Conservation (phyloP, 2,888 invertebrate species). For the Carterocephalus palaemon region DNA sequence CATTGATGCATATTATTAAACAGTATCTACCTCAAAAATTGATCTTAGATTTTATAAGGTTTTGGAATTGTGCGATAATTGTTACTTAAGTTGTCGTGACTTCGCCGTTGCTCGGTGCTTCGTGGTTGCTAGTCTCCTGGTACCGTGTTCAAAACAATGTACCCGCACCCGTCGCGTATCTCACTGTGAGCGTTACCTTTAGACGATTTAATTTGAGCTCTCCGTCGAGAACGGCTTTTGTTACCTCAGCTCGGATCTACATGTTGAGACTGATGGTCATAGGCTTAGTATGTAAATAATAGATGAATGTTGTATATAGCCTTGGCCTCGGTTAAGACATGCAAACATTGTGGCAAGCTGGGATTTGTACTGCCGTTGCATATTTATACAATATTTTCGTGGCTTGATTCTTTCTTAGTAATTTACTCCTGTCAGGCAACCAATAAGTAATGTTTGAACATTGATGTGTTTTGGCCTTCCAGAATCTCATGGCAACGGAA, state of each 20-base stretch:
- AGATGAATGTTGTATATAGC: slow-evolving; percentile 74
- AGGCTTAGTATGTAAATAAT: slow-evolving; percentile 78
- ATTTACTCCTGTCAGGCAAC: no score
- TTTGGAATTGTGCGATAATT: slow-evolving; percentile 72
- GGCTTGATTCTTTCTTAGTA: no score
- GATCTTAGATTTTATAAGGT: slow-evolving; percentile 75
- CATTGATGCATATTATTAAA: slow-evolving; percentile 74
- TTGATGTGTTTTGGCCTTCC: no score
- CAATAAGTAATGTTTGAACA: no score
- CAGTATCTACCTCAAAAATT: slow-evolving; percentile 75
- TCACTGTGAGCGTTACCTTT: slow-evolving; percentile 75
- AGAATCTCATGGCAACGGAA: no score
- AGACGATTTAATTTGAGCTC: slow-evolving; percentile 66
- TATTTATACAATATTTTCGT: slow-evolving; percentile 45
- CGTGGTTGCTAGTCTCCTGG: slow-evolving; percentile 62
- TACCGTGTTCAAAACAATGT: slow-evolving; percentile 63
- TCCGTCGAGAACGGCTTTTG: slow-evolving; percentile 60
- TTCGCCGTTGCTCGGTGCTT: slow-evolving; percentile 69
- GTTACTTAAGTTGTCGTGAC: slow-evolving; percentile 75
- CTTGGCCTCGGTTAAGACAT: slow-evolving; percentile 76
- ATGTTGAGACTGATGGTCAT: slow-evolving; percentile 77
- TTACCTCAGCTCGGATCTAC: slow-evolving; percentile 68
- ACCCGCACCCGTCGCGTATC: slow-evolving; percentile 57
- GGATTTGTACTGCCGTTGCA: no score
- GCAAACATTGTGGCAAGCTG: slow-evolving; percentile 66